phyloP scores from a whole-genome alignment of 35 echinoderm and acorn worm genomes.

The Apostichopus japonicus region DNA sequence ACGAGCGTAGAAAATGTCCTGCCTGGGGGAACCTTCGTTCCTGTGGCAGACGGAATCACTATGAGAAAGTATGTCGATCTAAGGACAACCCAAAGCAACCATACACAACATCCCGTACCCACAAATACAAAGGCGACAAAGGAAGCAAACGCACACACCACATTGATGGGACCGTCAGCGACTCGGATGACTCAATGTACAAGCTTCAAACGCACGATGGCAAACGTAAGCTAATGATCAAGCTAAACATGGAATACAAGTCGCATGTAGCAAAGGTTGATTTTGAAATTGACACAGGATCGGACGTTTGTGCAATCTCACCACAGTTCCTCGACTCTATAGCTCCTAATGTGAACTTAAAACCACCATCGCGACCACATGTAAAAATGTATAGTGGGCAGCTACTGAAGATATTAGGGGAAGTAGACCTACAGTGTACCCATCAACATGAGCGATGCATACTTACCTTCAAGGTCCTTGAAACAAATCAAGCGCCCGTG shows the following conservation, averaged over 20 bases:
- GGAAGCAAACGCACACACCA: constrained; percentile 38
- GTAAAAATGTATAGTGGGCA: constrained; percentile 17
- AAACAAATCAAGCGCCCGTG: constrained; percentile 8
- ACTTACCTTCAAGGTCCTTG: constrained; percentile 47
- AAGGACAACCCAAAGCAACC: constrained; percentile 41
- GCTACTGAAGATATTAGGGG: constrained; percentile 2
- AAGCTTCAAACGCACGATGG: constrained; percentile 13
- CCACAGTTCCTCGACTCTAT: constrained; percentile 28
- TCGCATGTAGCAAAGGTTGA: background rate
- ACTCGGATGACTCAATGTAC: constrained; percentile 22
- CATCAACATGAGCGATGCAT: constrained; percentile 4
- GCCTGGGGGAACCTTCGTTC: constrained; percentile 39
- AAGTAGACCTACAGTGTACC: constrained; percentile 34
- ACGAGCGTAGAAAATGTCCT: constrained; percentile 35
- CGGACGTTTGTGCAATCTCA: constrained; percentile 28
- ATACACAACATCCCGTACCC: background rate
- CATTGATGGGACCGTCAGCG: background rate
- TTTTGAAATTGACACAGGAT: constrained; percentile 35
- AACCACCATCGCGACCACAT: background rate
- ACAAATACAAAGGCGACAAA: background rate
- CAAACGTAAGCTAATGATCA: constrained; percentile 37
- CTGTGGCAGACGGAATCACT: constrained; percentile 30
- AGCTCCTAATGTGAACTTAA: background rate
- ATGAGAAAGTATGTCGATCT: constrained; percentile 35
- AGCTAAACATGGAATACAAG: constrained; percentile 3